Evolutionary conservation across 2,113 vertebrate species (phyloP), one percentile per base, ranked within the genome.

Genomic region (Podarcis cretensis): DNA sequence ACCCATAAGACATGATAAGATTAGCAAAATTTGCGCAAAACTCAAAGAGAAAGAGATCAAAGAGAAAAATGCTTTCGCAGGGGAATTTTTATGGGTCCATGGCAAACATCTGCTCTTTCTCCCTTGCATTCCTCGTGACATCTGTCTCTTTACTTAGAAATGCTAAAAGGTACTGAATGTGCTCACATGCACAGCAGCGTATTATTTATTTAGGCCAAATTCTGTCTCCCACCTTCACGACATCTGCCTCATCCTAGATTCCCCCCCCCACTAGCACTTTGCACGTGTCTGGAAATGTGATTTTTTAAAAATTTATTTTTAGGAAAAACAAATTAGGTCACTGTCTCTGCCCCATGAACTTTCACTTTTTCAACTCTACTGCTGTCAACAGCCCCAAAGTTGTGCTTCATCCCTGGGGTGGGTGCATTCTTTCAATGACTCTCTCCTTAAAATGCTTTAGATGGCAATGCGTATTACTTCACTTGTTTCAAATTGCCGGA

Each of bases 151-250:
- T 54, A 35, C 79, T 76, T 40, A 76, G 59, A 83, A 83, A 86
- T 76, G 63, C 79, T 77, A 75, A 90, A 86, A 77, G 7, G 66
- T 32, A 37, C 32, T 2, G 6, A 27, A 63, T 35, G 23, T 68
- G 27, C 54, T 20, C 48, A 77, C 30, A n/a, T 77, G 20, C 71
- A n/a, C 80, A 16, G 43, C 20, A 57, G 37, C 32, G 16, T 79
- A 86, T 86, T 37, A 77, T 83, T 77, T 84, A 78, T 87, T 87
- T 81, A 81, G 86, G 30, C 65, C 66, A 71, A 81, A 80, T 71
- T 78, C 40, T 69, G n/a, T 71, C 48, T 71, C 76, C 14, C 86
- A 71, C n/a, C 66, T 80, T 75, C 69, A n/a, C n/a, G 35, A 63
- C 76, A 71, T 40, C 88, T 73, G 65, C 30, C 75, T 80, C 66